These are phyloP conservation scores for Halichoeres trimaculatus DNA, from an alignment of 2,113 vertebrate genomes.

Conservation along the genomic window DNA sequence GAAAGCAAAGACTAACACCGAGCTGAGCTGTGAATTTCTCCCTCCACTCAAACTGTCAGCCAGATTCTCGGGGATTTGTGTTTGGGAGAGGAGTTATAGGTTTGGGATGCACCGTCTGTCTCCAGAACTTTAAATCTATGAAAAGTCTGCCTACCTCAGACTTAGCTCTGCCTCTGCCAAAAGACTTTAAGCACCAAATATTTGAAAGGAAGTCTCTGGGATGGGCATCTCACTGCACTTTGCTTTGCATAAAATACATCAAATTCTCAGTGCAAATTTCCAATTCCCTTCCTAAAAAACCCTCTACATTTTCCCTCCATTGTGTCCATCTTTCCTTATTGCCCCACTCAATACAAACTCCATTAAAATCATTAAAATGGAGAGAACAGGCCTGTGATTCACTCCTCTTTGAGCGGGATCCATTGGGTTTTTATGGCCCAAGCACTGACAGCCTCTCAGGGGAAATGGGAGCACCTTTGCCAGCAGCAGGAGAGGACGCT, in stretches of 20 bases:
- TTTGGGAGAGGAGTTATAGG: constrained; percentile 49
- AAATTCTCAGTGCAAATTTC: constrained; percentile 29
- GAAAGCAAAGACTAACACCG: constrained; percentile 49
- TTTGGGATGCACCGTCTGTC: constrained; percentile 51
- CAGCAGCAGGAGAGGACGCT: constrained; percentile 53
- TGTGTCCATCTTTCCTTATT: constrained; percentile 25
- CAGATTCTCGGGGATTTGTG: constrained; percentile 61
- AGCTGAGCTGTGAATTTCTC: constrained; percentile 51
- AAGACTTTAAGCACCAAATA: constrained; percentile 46
- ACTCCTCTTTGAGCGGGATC: constrained; percentile 44
- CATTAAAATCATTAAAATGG: constrained; percentile 44
- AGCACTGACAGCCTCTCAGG: constrained; percentile 26
- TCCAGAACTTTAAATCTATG: constrained; percentile 54
- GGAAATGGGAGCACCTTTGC: constrained; percentile 19
- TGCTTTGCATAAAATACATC: constrained; percentile 46
- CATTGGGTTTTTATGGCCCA: constrained; percentile 41
- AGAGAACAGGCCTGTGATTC: constrained; percentile 42
- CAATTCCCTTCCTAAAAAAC: constrained; percentile 44
- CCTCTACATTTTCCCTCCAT: constrained; percentile 20
- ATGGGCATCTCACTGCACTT: constrained; percentile 14
- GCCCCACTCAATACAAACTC: constrained; percentile 47
- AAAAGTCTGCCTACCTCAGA: constrained; percentile 51
- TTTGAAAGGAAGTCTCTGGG: constrained; percentile 1
- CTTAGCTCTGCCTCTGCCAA: constrained; percentile 32
- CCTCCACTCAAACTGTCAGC: constrained; percentile 61